Conservation (phyloP, 2,113 vertebrate genomes). For the Grammomys surdaster region DNA sequence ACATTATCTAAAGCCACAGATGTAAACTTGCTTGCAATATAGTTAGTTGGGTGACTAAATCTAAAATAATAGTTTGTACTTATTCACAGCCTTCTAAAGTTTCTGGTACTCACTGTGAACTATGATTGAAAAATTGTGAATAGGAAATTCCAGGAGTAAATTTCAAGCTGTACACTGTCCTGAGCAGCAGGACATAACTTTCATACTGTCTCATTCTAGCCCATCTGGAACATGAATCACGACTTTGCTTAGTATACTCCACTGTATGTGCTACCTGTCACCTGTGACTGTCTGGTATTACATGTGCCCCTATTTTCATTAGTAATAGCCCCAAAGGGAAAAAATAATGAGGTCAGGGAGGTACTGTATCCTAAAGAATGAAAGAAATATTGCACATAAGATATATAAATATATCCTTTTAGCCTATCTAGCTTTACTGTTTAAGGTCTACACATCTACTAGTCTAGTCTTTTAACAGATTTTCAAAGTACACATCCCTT, state of each 20-base stretch:
- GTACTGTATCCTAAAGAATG: background rate
- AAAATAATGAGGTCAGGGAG: background rate
- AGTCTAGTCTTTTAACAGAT: background rate
- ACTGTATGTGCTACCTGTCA: background rate
- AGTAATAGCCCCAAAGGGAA: too few relatives aligned
- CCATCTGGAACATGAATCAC: too few relatives aligned
- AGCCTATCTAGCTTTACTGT: background rate
- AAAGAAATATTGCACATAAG: background rate
- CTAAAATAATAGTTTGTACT: background rate
- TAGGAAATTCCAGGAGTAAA: too few relatives aligned
- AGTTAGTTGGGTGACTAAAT: background rate
- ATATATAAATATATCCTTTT: background rate
- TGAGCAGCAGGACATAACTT: background rate
- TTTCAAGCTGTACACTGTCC: background rate
- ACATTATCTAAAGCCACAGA: background rate
- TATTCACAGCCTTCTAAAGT: background rate
- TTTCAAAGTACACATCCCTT: fast-evolving
- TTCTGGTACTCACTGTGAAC: background rate
- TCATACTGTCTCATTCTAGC: fast-evolving
- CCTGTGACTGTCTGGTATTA: background rate
- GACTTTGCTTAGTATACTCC: too few relatives aligned
- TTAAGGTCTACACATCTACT: background rate
- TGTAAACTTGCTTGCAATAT: background rate
- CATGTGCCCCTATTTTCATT: background rate
- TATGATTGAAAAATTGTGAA: background rate